Evolutionary conservation across 2,113 vertebrate genomes (phyloP).

Genomic region (Psittacus erithacus): DNA sequence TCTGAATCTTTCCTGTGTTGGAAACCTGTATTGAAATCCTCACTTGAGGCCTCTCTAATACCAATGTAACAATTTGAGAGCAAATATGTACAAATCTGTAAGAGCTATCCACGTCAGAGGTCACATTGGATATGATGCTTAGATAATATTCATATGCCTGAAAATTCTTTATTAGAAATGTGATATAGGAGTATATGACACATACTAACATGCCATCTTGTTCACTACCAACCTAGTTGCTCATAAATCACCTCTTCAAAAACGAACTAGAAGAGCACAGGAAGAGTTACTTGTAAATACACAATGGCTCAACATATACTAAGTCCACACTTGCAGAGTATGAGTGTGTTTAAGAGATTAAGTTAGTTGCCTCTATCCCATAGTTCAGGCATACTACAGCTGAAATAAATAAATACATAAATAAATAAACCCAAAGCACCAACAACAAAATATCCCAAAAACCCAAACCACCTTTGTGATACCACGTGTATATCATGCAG

Average conservation of each 20-base stretch:
- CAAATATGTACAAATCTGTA: background rate
- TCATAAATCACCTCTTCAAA: background rate
- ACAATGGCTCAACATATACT: background rate
- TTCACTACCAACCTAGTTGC: background rate
- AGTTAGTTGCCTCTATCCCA: background rate
- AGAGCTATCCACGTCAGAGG: background rate
- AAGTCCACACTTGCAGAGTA: background rate
- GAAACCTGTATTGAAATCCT: background rate
- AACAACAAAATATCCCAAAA: background rate
- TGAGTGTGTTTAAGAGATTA: fast-evolving
- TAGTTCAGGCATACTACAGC: background rate
- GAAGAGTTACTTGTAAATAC: background rate
- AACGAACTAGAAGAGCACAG: background rate
- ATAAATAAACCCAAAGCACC: background rate
- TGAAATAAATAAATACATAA: background rate
- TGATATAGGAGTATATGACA: background rate
- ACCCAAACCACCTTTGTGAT: background rate
- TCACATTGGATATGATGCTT: background rate
- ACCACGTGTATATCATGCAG: fast-evolving
- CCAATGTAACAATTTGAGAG: background rate
- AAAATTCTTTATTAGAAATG: background rate
- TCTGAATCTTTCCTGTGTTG: background rate
- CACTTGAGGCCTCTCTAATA: background rate
- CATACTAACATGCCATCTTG: background rate
- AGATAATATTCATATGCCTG: background rate